phyloP scores from a whole-genome alignment of 2,113 vertebrate species.

The Siphamia tubifer region DNA sequence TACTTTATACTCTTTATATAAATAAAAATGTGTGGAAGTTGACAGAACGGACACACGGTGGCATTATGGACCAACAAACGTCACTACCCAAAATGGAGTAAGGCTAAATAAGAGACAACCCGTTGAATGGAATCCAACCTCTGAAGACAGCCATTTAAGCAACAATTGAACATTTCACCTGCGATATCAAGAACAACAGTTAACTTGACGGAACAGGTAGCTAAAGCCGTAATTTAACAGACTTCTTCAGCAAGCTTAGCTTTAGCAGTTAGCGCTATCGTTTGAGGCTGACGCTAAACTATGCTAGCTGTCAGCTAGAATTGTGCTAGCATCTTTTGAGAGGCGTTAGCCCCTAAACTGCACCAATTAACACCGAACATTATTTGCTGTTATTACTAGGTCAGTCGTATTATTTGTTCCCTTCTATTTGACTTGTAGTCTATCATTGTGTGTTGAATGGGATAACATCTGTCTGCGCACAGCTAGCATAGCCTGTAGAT shows the following conservation, averaged over 20 bases:
- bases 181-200: no score
- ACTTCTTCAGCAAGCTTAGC: not conserved
- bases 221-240: not conserved
- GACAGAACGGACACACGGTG: not conserved
- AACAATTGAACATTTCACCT: no score
- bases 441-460: not conserved
- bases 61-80: not conserved
- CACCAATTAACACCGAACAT: no score
- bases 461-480: not conserved
- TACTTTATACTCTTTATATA: no score
- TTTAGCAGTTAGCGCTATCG: not conserved
- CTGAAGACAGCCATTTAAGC: not conserved
- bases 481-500: not conserved
- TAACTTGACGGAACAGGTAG: conserved; percentile 24
- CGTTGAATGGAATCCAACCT: conserved; percentile 5
- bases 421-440: no score
- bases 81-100: conserved; percentile 19
- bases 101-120: not conserved
- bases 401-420: no score
- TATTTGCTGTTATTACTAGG: no score
- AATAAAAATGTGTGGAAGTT: no score
- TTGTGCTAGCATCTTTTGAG: not conserved
- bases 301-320: not conserved
- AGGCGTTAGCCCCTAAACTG: no score
- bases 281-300: conserved; percentile 15